These are phyloP conservation scores for Danio tinwini DNA, from an alignment of 2,797 vertebrate genomes.

Conservation along the genomic window DNA sequence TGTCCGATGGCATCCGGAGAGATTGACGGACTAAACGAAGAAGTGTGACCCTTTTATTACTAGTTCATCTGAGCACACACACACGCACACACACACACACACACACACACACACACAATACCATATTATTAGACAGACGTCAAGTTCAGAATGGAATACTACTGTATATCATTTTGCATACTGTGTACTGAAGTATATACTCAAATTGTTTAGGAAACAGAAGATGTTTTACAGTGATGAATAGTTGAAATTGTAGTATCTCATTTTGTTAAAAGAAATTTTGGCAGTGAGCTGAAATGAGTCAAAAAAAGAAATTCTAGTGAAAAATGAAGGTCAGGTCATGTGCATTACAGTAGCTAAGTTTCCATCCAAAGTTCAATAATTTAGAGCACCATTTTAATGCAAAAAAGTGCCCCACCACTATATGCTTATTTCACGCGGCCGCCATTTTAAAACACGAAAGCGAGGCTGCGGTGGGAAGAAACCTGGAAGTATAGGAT, in stretches of 20 bases:
- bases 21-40: background rate
- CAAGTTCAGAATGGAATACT: constrained; percentile 23
- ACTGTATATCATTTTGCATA: background rate
- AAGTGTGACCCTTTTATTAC: background rate
- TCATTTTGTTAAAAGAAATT: background rate
- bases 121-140: background rate
- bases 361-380: no score
- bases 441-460: no score
- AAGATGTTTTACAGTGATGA: background rate
- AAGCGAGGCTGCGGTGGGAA: no score
- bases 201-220: background rate
- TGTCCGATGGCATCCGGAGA: constrained; percentile 30
- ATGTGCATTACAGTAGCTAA: background rate
- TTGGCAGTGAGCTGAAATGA: background rate
- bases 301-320: background rate
- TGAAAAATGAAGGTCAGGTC: background rate
- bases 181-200: background rate
- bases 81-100: background rate
- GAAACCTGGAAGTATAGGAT: no score
- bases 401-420: no score
- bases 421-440: no score
- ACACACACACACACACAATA: background rate
- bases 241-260: background rate
- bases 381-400: no score
- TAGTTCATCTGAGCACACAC: background rate